phyloP scores from a whole-genome alignment of 1,140 invertebrate species.

The Venturia canescens region DNA sequence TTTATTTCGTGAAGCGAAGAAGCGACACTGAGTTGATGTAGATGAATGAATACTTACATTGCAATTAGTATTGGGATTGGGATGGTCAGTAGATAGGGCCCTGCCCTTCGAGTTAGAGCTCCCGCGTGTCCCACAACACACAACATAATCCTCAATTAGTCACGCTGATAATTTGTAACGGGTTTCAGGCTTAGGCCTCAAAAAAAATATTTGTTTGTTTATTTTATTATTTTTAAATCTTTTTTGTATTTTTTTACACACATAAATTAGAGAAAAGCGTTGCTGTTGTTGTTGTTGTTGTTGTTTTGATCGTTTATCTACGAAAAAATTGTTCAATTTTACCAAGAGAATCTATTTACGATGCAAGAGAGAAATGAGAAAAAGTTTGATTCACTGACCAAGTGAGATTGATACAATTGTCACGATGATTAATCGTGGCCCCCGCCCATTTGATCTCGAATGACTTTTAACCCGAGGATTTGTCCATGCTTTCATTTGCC shows the following conservation, averaged over 20 bases:
- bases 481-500: conserved; percentile 20
- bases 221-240: conserved; percentile 19
- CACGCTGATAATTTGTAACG: conserved; percentile 69
- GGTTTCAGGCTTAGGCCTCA: conserved; percentile 44
- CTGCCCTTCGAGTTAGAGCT: conserved; percentile 75
- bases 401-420: background rate
- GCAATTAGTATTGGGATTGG: conserved; percentile 76
- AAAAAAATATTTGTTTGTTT: conserved; percentile 7
- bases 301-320: background rate
- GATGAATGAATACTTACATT: conserved; percentile 75
- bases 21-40: conserved; percentile 71
- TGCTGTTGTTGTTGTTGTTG: background rate
- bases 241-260: conserved; percentile 34
- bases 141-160: conserved; percentile 76
- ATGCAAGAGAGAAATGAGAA: conserved; percentile 1
- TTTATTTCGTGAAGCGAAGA: conserved; percentile 54
- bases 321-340: conserved; percentile 10
- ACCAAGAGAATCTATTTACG: conserved; percentile 17
- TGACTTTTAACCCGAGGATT: background rate
- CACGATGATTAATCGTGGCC: background rate
- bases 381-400: conserved; percentile 15
- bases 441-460: background rate
- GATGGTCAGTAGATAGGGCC: conserved; percentile 75
- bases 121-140: conserved; percentile 76
- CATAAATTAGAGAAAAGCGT: conserved; percentile 13